Evolutionary conservation across 2,797 vertebrate genomes (phyloP).

Genomic region (Gymnoscopelus microlampas): DNA sequence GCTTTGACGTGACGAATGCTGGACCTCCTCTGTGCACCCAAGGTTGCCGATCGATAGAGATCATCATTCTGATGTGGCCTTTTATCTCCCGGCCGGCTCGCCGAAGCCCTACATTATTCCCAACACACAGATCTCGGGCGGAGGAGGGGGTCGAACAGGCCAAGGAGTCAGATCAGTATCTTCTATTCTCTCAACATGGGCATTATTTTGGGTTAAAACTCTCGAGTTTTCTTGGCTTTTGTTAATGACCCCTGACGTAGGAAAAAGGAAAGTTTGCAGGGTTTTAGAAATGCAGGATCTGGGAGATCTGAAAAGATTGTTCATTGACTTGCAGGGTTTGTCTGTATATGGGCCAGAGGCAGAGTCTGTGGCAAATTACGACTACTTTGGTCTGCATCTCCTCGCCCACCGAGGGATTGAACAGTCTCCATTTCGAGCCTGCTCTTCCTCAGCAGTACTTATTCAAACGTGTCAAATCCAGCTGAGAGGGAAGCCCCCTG

Average conservation of each 20-base stretch:
- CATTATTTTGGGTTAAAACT: slow-evolving; percentile 49
- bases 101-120: slow-evolving; percentile 81
- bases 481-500: slow-evolving; percentile 71
- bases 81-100: slow-evolving; percentile 81
- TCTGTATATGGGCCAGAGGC: slow-evolving; percentile 31
- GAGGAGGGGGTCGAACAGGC: slow-evolving; percentile 60
- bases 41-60: slow-evolving; percentile 85
- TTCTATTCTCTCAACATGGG: slow-evolving; percentile 60
- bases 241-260: slow-evolving; percentile 42
- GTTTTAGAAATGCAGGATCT: slow-evolving; percentile 5
- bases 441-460: slow-evolving; percentile 62
- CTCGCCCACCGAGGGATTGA: slow-evolving; percentile 41
- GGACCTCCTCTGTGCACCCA: slow-evolving; percentile 78
- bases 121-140: slow-evolving; percentile 73
- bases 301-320: slow-evolving; percentile 10
- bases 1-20: slow-evolving; percentile 81
- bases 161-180: slow-evolving; percentile 65
- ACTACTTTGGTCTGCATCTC: slow-evolving; percentile 52
- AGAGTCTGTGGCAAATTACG: slow-evolving; percentile 42
- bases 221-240: slow-evolving; percentile 46
- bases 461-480: slow-evolving; percentile 79
- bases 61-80: slow-evolving; percentile 86
- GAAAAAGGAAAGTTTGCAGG: slow-evolving; percentile 34
- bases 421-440: slow-evolving; percentile 38
- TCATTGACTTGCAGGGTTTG: slow-evolving; percentile 22